Conservation (phyloP, 2,888 invertebrate species). For the Epinotia brunnichana region DNA sequence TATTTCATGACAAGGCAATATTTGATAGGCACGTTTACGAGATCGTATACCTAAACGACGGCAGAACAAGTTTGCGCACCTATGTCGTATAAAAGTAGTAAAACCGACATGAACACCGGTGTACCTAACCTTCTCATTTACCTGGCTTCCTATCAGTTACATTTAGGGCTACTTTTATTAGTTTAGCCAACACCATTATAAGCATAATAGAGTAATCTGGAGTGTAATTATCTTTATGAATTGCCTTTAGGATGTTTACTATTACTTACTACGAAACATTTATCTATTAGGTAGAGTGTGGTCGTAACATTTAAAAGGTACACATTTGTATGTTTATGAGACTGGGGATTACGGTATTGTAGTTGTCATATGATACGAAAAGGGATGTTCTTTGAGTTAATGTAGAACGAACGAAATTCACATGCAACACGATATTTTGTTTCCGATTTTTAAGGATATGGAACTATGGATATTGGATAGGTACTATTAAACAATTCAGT, state of each 20-base stretch:
- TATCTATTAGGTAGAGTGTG: constrained; percentile 21
- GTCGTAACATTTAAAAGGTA: constrained; percentile 4
- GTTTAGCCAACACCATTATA: constrained; percentile 41
- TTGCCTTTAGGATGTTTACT: constrained; percentile 24
- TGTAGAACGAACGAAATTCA: neutral
- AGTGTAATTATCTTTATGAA: constrained; percentile 40
- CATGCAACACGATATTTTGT: neutral
- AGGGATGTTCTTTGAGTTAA: neutral
- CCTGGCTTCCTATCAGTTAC: constrained; percentile 51
- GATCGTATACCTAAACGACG: constrained; percentile 56
- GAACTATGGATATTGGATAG: no score
- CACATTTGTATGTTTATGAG: constrained; percentile 24
- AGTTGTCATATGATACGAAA: constrained; percentile 6
- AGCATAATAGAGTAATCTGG: constrained; percentile 40
- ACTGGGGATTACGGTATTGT: constrained; percentile 10
- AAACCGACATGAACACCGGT: constrained; percentile 55
- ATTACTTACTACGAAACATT: neutral
- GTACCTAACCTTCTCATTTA: constrained; percentile 52
- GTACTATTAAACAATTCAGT: no score
- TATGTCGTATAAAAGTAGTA: constrained; percentile 62
- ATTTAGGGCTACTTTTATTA: constrained; percentile 54
- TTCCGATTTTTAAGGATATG: no score
- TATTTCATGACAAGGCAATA: constrained; percentile 55
- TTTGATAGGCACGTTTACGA: constrained; percentile 64
- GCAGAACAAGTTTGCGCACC: constrained; percentile 50